phyloP scores from a whole-genome alignment of 2,113 vertebrate genomes.

The Atrichornis clamosus region DNA sequence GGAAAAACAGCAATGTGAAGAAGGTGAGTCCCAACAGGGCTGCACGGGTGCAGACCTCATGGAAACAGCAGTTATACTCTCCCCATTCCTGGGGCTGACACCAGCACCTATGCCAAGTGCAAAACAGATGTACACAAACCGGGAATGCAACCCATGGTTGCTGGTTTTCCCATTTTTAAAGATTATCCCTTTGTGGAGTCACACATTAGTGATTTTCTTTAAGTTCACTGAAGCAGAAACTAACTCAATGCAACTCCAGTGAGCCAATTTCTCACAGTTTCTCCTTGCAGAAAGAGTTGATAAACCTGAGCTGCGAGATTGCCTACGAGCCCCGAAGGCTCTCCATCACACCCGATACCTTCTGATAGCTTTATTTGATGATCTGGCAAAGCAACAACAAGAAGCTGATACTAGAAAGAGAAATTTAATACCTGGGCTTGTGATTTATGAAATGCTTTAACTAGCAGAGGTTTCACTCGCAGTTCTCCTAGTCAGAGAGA shows the following conservation, averaged over 20 bases:
- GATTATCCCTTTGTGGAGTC: constrained; percentile 4
- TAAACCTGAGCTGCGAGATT: constrained; percentile 39
- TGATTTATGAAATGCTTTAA: background rate
- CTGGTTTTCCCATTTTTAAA: background rate
- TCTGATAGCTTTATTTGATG: background rate
- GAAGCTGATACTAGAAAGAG: constrained; percentile 38
- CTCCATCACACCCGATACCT: constrained; percentile 23
- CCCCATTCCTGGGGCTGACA: background rate
- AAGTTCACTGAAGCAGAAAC: constrained; percentile 35
- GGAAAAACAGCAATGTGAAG: background rate
- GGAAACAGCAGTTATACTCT: background rate
- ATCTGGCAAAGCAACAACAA: constrained; percentile 30
- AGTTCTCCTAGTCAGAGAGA: background rate
- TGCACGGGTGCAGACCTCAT: background rate
- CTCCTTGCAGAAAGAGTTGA: constrained; percentile 2
- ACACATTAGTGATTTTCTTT: constrained; percentile 35
- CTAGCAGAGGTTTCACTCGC: background rate
- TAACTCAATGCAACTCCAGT: background rate
- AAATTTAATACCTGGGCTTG: background rate
- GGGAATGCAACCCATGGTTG: background rate
- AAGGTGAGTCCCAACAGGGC: background rate
- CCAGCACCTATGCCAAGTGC: background rate
- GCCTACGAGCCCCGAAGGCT: background rate
- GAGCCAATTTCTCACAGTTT: constrained; percentile 35
- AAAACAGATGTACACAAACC: background rate